Conservation (phyloP, 2,888 invertebrate genomes). For the Heliconius erato region DNA sequence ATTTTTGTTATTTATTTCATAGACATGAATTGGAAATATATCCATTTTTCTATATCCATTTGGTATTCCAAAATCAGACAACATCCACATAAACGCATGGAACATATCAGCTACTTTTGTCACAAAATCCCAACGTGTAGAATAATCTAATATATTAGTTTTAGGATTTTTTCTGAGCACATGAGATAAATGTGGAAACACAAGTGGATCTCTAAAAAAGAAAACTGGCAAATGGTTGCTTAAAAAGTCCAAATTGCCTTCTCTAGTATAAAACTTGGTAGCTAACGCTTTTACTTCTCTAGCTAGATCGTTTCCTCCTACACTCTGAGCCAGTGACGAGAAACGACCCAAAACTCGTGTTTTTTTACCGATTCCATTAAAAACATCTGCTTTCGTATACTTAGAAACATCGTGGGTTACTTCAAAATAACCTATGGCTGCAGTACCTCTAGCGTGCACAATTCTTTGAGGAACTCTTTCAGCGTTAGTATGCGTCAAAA, state of each 20-base stretch:
- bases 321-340: conserved; percentile 91
- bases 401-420: conserved; percentile 92
- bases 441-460: conserved; percentile 96
- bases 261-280: conserved; percentile 95
- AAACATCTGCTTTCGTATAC: conserved; percentile 91
- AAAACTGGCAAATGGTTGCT: conserved; percentile 95
- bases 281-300: conserved; percentile 95
- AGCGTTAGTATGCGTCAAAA: conserved; percentile 89
- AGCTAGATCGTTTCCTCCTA: conserved; percentile 92
- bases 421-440: conserved; percentile 93
- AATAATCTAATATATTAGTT: conserved; percentile 92
- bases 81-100: conserved; percentile 91
- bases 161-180: conserved; percentile 96
- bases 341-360: conserved; percentile 91
- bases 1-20: conserved; percentile 92
- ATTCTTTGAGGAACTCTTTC: conserved; percentile 97
- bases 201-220: conserved; percentile 92
- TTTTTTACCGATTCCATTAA: conserved; percentile 90
- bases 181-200: conserved; percentile 94
- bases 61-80: conserved; percentile 94
- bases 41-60: conserved; percentile 96
- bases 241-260: conserved; percentile 95
- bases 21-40: conserved; percentile 95
- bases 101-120: conserved; percentile 91
- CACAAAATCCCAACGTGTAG: conserved; percentile 95